Evolutionary conservation across 2,888 invertebrate genomes (phyloP).

Genomic region (Oxytorus armatus): DNA sequence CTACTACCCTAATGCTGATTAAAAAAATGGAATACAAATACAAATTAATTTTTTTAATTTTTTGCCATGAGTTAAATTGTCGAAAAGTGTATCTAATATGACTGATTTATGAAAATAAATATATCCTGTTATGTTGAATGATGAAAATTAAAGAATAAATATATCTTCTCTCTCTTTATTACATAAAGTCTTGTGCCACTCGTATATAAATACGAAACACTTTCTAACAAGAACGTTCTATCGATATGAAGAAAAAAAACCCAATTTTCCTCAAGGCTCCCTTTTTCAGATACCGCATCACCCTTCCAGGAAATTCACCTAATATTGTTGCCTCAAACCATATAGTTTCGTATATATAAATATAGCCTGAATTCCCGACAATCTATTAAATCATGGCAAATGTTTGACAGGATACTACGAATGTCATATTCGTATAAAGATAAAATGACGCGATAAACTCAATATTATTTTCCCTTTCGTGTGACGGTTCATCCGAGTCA

Average conservation of each 20-base stretch:
- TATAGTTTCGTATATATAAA: slow-evolving; percentile 24
- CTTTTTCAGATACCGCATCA: slow-evolving; percentile 11
- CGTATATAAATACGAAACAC: background rate
- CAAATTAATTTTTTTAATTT: too few species aligned
- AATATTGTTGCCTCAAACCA: slow-evolving; percentile 4
- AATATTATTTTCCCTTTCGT: slow-evolving; percentile 57
- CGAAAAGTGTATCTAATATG: too few species aligned
- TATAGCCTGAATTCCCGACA: slow-evolving; percentile 55
- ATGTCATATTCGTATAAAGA: slow-evolving; percentile 62
- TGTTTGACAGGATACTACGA: slow-evolving; percentile 81
- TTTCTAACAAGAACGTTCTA: slow-evolving; percentile 7
- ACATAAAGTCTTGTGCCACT: slow-evolving; percentile 6
- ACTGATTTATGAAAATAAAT: too few species aligned
- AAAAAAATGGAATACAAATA: too few species aligned
- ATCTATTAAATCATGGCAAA: slow-evolving; percentile 77
- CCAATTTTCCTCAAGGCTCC: slow-evolving; percentile 17
- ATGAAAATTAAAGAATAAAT: background rate
- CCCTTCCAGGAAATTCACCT: slow-evolving; percentile 50
- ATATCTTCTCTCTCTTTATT: slow-evolving; percentile 1
- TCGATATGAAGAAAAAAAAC: slow-evolving; percentile 22
- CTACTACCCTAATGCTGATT: too few species aligned
- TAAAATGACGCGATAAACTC: slow-evolving; percentile 49
- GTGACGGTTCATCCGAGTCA: slow-evolving; percentile 44
- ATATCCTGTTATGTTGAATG: too few species aligned
- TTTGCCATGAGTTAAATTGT: too few species aligned